Evolutionary conservation across 2,113 vertebrate species (phyloP).

Genomic region (Paramisgurnus dabryanus): DNA sequence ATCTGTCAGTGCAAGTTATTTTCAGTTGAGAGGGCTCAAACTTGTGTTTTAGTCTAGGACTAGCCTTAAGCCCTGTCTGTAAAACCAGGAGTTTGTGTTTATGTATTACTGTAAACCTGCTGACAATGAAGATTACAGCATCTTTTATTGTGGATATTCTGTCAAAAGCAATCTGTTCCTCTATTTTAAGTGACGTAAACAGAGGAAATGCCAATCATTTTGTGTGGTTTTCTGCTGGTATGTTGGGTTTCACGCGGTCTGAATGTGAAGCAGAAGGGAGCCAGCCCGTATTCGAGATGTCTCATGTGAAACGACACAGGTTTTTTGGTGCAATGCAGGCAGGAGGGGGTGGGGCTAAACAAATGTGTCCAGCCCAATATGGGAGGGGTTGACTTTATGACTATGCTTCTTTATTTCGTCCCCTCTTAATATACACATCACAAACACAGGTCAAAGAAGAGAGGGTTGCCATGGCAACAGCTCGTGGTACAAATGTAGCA

Average conservation of each 20-base stretch:
- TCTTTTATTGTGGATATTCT: not conserved
- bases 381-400: constrained; percentile 15
- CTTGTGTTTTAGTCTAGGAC: too few relatives aligned
- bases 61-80: too few relatives aligned
- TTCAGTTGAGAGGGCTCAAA: too few relatives aligned
- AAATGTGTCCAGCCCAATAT: not conserved
- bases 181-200: not conserved
- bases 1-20: too few relatives aligned
- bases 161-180: not conserved
- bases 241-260: not conserved
- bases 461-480: constrained; percentile 33
- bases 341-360: constrained; percentile 4
- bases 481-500: not conserved
- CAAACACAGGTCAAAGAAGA: constrained; percentile 19
- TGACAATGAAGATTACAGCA: not conserved
- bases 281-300: not conserved
- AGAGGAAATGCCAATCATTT: not conserved
- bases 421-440: constrained; percentile 1
- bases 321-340: constrained; percentile 57
- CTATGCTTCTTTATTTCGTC: not conserved
- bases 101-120: too few relatives aligned
- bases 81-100: too few relatives aligned
- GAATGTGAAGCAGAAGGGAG: constrained; percentile 19
- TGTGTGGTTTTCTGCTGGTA: not conserved
- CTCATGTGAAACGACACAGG: constrained; percentile 43